These are phyloP conservation scores for Leptobrachium leishanense DNA, from an alignment of 2,113 vertebrate species.

Conservation along the genomic window DNA sequence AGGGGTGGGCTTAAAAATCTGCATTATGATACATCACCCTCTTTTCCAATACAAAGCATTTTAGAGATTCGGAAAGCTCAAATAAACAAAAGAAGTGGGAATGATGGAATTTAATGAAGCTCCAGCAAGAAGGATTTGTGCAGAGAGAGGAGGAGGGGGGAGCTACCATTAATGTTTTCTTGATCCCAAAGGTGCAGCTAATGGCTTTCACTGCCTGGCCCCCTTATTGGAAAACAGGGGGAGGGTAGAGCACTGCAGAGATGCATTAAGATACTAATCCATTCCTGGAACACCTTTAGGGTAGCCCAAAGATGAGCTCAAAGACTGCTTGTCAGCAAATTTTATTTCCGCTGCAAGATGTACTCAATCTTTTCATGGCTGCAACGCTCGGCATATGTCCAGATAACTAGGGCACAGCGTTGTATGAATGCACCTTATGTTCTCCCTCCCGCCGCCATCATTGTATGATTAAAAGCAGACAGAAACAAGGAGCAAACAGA, in stretches of 20 bases:
- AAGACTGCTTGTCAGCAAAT: constrained; percentile 35
- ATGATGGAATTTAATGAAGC: constrained; percentile 3
- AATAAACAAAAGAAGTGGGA: background rate
- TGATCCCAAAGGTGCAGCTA: constrained; percentile 37
- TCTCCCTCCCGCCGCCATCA: no score
- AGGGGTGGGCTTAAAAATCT: constrained; percentile 10
- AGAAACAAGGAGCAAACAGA: no score
- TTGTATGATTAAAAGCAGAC: no score
- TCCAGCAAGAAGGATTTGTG: constrained; percentile 23
- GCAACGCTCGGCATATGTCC: constrained; percentile 14
- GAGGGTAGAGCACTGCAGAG: constrained; percentile 25
- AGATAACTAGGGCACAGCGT: constrained; percentile 16
- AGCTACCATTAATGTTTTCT: constrained; percentile 9
- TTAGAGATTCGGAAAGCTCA: background rate
- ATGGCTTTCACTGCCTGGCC: constrained; percentile 38
- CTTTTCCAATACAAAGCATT: background rate
- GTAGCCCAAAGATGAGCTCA: constrained; percentile 20
- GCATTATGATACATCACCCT: constrained; percentile 1
- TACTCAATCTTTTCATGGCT: constrained; percentile 5
- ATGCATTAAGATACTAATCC: constrained; percentile 34
- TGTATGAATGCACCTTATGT: no score
- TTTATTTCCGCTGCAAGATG: constrained; percentile 34
- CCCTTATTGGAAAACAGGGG: constrained; percentile 16
- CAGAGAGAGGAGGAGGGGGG: constrained; percentile 17
- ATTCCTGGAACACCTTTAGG: constrained; percentile 40